phyloP scores from a whole-genome alignment of 2,888 invertebrate species.

The Volucella bombylans region DNA sequence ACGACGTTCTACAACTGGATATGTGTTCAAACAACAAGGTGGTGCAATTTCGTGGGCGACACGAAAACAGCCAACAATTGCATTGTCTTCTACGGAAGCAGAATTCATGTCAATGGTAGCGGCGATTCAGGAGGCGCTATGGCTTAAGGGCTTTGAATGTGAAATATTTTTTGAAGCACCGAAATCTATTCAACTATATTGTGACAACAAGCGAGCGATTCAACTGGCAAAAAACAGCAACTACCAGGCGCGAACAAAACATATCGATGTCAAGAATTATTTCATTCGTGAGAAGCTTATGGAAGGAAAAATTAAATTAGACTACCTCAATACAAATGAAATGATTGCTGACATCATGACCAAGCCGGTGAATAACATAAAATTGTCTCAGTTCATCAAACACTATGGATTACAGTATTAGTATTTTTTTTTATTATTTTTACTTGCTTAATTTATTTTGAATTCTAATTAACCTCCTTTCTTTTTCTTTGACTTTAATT shows the following conservation, averaged over 20 bases:
- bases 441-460: too few species aligned
- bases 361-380: not conserved
- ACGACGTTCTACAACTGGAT: slow-evolving; percentile 43
- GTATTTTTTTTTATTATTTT: too few species aligned
- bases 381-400: not conserved
- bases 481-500: too few species aligned
- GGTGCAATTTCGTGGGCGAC: slow-evolving; percentile 42
- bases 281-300: slow-evolving; percentile 47
- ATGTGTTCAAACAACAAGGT: slow-evolving; percentile 1
- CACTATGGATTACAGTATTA: too few species aligned
- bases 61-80: slow-evolving; percentile 17
- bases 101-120: too few species aligned
- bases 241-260: slow-evolving; percentile 59
- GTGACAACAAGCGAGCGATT: slow-evolving; percentile 45
- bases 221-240: slow-evolving; percentile 37
- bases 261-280: slow-evolving; percentile 55
- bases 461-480: too few species aligned
- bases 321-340: not conserved
- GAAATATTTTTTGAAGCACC: slow-evolving; percentile 34
- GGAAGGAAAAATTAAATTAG: not conserved
- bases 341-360: slow-evolving; percentile 11
- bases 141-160: too few species aligned
- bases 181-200: slow-evolving; percentile 15
- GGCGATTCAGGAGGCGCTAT: too few species aligned
- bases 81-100: too few species aligned